phyloP scores from a whole-genome alignment of 2,113 vertebrate genomes.

The Otocyon megalotis region DNA sequence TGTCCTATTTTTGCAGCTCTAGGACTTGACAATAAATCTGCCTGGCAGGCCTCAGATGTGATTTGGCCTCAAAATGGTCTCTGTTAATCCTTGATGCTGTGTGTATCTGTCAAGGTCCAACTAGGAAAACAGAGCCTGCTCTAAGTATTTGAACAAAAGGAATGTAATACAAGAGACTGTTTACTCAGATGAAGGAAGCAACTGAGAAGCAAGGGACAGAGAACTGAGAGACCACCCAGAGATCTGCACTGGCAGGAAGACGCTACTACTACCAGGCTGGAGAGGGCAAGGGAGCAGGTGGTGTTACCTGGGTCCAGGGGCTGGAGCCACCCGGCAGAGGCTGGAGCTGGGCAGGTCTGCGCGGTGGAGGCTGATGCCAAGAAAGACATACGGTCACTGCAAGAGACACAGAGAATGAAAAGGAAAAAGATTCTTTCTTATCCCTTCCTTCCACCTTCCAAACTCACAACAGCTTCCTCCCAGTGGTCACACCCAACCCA shows the following conservation, averaged over 20 bases:
- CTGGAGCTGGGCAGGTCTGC: neutral
- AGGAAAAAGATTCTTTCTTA: neutral
- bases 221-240: neutral
- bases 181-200: neutral
- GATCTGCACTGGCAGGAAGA: neutral
- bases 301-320: neutral
- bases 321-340: neutral
- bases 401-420: neutral
- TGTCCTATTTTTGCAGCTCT: constrained; percentile 67
- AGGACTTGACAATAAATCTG: constrained; percentile 72
- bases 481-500: neutral
- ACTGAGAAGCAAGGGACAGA: neutral
- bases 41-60: constrained; percentile 56
- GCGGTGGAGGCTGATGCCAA: neutral
- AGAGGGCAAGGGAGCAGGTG: neutral
- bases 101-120: constrained; percentile 24
- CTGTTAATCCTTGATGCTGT: constrained; percentile 45
- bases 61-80: constrained; percentile 59
- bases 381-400: neutral
- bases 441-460: neutral
- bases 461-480: neutral
- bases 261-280: too few relatives aligned
- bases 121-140: constrained; percentile 18
- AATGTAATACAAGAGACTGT: neutral
- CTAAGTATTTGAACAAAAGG: constrained; percentile 28